Percentiles rank a stretch among this genome's conserved stretches.
These are phyloP conservation scores for Ethmia dodecea DNA, from an alignment of 2,888 invertebrate species.

Conservation along the genomic window DNA sequence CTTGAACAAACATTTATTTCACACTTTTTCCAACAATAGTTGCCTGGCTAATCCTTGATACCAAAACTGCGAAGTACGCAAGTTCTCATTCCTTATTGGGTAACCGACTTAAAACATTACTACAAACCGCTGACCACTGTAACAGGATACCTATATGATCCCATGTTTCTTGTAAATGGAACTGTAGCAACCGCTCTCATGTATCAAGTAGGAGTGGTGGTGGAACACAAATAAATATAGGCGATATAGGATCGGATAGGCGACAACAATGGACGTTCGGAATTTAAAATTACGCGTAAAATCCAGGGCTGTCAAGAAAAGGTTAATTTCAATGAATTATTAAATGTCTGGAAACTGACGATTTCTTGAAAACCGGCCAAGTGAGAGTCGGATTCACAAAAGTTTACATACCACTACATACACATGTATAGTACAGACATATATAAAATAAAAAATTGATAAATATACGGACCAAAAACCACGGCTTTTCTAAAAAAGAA, in stretches of 20 bases:
- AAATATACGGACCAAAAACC: no score
- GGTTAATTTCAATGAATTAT: no score
- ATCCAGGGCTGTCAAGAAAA: constrained; percentile 40
- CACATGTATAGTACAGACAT: no score
- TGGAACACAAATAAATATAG: constrained; percentile 47
- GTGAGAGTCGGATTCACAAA: no score
- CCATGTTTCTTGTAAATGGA: constrained; percentile 2
- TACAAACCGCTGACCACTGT: constrained; percentile 21
- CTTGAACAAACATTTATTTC: constrained; percentile 5
- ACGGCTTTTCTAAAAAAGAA: no score
- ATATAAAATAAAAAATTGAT: no score
- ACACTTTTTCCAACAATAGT: constrained; percentile 9
- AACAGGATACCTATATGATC: constrained; percentile 20
- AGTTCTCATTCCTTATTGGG: constrained; percentile 47
- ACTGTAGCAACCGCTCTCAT: neutral
- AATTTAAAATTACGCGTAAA: constrained; percentile 65
- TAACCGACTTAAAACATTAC: constrained; percentile 31
- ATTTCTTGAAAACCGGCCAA: no score
- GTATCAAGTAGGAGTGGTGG: constrained; percentile 12
- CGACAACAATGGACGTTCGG: constrained; percentile 60
- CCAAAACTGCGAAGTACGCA: constrained; percentile 35
- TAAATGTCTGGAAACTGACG: no score
- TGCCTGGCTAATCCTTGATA: constrained; percentile 18
- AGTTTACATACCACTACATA: no score
- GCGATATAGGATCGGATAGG: constrained; percentile 56